Base-by-base conservation (phyloP, 2,797 vertebrate genomes). In the Avahi laniger region DNA sequence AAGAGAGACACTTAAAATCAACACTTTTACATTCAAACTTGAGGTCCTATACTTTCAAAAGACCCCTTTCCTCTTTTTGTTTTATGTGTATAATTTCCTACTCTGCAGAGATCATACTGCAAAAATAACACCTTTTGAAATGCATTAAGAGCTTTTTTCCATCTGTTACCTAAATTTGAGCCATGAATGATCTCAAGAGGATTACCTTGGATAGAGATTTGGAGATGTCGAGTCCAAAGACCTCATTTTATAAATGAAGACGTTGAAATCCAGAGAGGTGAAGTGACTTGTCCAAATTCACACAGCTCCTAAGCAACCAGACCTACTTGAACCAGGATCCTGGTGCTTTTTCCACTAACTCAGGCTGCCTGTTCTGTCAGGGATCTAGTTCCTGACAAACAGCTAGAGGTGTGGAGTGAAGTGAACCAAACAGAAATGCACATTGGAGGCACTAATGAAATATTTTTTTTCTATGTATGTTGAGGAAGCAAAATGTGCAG, bases 61-160 rank as follows among this genome's bases (percentile, higher is more conserved):
- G 70, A 61, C 7, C 24, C 18, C 10, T 17, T 69, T 65, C n/a
- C 63, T 65, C 30, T 22, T 43, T 20, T 33, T 54, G 92, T 92
- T 76, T 73, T 79, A 38, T 30, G 83, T 4, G 7, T 52, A 33
- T 48, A 61, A 80, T 80, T 94, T 87, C 63, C 89, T 41, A 65
- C 30, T 63, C 28, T 65, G 73, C 22, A 95, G 85, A 76, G 41
- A 63, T 57, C 30, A 91, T 10, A 13, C 15, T 72, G 30, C 30
- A 94, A 95, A 92, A 95, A 52, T 73, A 89, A 67, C n/a, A 72
- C 17, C 75, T 76, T 94, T 73, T 69, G 48, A 94, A 87, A 70
- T 63, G 17, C 43, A 76, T 65, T 89, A 93, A 96, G 20, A 72
- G 9, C 5, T 83, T 94, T 82, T 92, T 80, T 81, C 59, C 18